These are phyloP conservation scores for Diadumene lineata DNA, from an alignment of 92 coral and sea anemone species.

Conservation along the genomic window DNA sequence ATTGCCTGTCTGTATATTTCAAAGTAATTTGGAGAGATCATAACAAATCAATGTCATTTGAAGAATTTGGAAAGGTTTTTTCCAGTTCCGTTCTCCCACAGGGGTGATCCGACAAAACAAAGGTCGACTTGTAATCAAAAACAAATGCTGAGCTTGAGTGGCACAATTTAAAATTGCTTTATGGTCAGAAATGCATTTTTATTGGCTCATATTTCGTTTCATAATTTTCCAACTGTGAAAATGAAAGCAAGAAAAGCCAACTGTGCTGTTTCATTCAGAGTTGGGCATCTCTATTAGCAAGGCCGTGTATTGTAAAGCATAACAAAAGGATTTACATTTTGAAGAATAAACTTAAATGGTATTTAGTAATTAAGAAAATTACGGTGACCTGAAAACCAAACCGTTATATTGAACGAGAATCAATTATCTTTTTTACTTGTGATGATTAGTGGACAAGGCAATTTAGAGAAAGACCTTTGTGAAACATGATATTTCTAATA, in stretches of 20 bases:
- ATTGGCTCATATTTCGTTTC: too few species aligned
- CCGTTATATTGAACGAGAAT: background rate
- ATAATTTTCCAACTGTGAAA: too few species aligned
- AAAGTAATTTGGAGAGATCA: background rate
- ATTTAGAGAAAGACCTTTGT: too few species aligned
- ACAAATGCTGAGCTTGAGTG: background rate
- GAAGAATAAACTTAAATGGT: background rate
- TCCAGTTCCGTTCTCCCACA: background rate
- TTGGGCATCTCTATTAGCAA: background rate
- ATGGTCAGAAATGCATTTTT: background rate
- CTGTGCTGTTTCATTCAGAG: background rate
- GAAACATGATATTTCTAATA: too few species aligned
- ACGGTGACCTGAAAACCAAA: background rate
- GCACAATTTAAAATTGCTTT: background rate
- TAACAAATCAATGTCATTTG: background rate
- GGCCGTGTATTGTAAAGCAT: too few species aligned
- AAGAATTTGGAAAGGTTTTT: background rate
- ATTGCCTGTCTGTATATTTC: background rate
- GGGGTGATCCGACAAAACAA: background rate
- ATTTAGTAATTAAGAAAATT: constrained; percentile 2
- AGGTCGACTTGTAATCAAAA: background rate
- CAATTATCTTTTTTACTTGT: background rate
- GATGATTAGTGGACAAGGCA: too few species aligned
- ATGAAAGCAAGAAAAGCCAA: too few species aligned
- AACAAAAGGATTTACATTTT: background rate